Conservation (phyloP, 2,888 invertebrate species). For the Ophion obscuratus region DNA sequence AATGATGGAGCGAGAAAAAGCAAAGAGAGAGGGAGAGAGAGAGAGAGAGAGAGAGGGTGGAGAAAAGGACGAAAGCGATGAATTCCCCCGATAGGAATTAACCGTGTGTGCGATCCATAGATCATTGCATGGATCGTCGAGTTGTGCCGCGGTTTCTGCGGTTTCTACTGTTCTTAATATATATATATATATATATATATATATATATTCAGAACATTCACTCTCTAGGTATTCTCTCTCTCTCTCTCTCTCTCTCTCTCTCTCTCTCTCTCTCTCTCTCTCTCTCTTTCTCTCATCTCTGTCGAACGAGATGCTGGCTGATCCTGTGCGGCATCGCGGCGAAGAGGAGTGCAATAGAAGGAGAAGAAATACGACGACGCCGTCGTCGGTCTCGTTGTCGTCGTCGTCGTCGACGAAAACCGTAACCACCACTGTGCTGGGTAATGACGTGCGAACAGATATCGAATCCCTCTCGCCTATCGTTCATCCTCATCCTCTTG, state of each 20-base stretch:
- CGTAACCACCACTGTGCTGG: conserved; percentile 77
- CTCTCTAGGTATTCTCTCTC: conserved; percentile 1
- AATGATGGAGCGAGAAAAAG: background rate
- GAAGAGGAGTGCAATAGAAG: conserved; percentile 12
- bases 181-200: background rate
- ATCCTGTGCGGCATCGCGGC: conserved; percentile 68
- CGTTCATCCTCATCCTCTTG: conserved; percentile 61
- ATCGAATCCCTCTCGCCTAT: conserved; percentile 80
- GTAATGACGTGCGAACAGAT: conserved; percentile 84
- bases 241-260: conserved; percentile 1
- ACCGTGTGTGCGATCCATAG: conserved; percentile 75
- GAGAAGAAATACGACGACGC: conserved; percentile 69
- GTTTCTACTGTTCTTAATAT: conserved; percentile 8
- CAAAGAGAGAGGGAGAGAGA: background rate
- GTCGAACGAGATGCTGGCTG: conserved; percentile 71
- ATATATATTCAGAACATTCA: background rate
- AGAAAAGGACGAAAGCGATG: conserved; percentile 59
- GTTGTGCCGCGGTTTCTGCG: conserved; percentile 52
- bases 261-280: conserved; percentile 29
- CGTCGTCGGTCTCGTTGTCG: conserved; percentile 41
- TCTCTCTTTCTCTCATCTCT: background rate
- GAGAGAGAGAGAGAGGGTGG: conserved; percentile 8
- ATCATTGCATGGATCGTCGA: conserved; percentile 70
- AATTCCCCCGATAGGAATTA: conserved; percentile 76
- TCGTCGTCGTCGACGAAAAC: conserved; percentile 64